Conservation (phyloP, 2,888 invertebrate species). For the Cenopis cana region DNA sequence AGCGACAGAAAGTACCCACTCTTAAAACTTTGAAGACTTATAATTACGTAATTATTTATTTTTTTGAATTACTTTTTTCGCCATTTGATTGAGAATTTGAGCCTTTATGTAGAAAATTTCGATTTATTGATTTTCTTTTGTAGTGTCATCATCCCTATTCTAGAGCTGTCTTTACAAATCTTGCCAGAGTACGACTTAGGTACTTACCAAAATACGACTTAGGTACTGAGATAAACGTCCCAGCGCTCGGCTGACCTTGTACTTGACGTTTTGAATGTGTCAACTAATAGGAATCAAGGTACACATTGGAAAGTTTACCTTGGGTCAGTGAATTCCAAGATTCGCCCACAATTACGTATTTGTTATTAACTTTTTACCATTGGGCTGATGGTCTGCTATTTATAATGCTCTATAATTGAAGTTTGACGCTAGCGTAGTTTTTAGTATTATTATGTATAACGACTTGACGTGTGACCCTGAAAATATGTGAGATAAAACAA, state of each 20-base stretch:
- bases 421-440: constrained; percentile 24
- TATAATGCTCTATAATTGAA: constrained; percentile 5
- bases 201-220: background rate
- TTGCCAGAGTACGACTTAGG: background rate
- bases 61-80: no score
- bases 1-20: no score
- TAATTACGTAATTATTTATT: no score
- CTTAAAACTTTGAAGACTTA: no score
- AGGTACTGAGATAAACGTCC: background rate
- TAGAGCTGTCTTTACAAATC: background rate
- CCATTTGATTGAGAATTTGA: no score
- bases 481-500: background rate
- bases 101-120: no score
- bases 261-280: background rate
- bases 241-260: background rate
- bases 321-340: constrained; percentile 2
- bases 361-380: constrained; percentile 27
- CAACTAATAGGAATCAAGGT: no score
- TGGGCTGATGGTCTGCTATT: constrained; percentile 43
- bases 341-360: background rate
- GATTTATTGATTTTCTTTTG: no score
- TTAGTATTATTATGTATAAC: background rate
- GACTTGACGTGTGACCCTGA: background rate
- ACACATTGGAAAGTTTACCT: background rate
- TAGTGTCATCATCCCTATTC: no score